Evolutionary conservation across 2,888 invertebrate species (phyloP).

Genomic region (Meiosimyza decipiens): DNA sequence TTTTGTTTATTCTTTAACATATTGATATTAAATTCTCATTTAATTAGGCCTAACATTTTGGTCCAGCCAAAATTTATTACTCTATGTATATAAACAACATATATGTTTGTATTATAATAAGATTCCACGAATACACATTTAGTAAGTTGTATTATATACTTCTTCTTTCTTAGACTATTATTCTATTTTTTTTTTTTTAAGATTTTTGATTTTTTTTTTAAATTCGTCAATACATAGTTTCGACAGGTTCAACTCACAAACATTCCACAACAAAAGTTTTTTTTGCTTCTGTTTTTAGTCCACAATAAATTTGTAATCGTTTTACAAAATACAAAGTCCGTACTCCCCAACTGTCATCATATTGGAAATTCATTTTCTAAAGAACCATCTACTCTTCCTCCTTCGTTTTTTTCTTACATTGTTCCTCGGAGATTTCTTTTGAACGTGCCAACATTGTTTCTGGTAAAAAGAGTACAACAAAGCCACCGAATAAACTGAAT

Average conservation of each 20-base stretch:
- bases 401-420: slow-evolving; percentile 25
- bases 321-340: neutral
- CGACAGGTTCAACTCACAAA: neutral
- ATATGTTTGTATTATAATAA: neutral
- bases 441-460: slow-evolving; percentile 72
- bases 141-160: neutral
- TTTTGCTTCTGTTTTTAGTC: neutral
- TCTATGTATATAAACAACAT: slow-evolving; percentile 18
- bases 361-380: neutral
- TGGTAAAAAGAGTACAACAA: slow-evolving; percentile 79
- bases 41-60: slow-evolving; percentile 50
- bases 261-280: neutral
- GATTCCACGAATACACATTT: slow-evolving; percentile 16
- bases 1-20: neutral
- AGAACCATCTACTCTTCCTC: neutral
- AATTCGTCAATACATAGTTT: slow-evolving; percentile 27
- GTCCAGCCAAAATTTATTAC: slow-evolving; percentile 59
- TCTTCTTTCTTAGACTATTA: neutral
- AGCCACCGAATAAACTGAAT: slow-evolving; percentile 77
- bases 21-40: neutral
- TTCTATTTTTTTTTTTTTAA: neutral
- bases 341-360: neutral
- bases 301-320: neutral
- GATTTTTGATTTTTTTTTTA: slow-evolving; percentile 1
- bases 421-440: slow-evolving; percentile 42